Percentiles rank a stretch among this genome's conserved stretches.
Evolutionary conservation across 2,113 vertebrate species (phyloP).

Genomic region (Pogonocichla stellata): DNA sequence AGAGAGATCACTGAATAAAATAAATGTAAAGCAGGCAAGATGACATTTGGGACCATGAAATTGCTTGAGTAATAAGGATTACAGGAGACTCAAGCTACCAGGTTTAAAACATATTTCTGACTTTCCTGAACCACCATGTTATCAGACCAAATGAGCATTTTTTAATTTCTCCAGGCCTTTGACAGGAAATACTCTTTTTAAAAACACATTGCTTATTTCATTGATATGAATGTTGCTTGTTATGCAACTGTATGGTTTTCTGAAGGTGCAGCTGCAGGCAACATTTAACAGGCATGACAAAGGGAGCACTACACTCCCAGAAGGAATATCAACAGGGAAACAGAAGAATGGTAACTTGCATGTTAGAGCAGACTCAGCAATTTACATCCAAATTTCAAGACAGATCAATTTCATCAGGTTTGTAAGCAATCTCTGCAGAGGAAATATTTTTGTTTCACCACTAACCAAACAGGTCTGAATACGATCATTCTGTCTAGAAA

Average conservation of each 20-base stretch:
- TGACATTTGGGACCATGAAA: background rate
- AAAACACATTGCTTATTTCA: background rate
- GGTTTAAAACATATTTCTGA: background rate
- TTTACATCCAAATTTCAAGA: background rate
- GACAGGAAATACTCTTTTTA: background rate
- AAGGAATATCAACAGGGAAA: background rate
- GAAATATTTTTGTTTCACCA: slow-evolving; percentile 6
- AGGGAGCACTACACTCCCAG: background rate
- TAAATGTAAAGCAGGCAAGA: background rate
- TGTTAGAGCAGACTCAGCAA: background rate
- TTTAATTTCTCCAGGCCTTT: background rate
- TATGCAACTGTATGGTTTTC: background rate
- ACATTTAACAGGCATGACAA: background rate
- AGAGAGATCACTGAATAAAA: background rate
- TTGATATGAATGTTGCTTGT: background rate
- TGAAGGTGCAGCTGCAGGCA: background rate
- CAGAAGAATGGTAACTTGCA: background rate
- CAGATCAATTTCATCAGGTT: slow-evolving; percentile 1
- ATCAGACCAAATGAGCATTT: background rate
- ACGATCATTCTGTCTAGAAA: background rate
- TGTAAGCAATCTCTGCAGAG: background rate
- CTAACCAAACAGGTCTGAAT: background rate
- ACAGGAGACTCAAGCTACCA: background rate
- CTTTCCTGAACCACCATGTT: background rate
- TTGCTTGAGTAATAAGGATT: background rate